Base-by-base conservation (phyloP, 2,113 vertebrate genomes). In the Protobothrops flavoviridis region DNA sequence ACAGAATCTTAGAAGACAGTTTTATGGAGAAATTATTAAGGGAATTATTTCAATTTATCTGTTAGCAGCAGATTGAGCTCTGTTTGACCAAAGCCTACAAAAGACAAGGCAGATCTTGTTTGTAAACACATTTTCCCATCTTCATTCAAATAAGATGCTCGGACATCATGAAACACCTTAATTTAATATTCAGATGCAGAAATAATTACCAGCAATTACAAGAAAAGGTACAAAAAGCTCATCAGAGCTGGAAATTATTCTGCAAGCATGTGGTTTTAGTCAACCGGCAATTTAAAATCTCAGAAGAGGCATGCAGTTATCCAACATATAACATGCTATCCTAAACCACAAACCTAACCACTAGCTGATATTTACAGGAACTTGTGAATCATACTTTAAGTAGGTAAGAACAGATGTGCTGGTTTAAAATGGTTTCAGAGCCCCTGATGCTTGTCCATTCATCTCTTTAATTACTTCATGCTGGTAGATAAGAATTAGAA, bases 131-230 rank as follows among this genome's bases (percentile, higher is more conserved):
- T 59, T 85, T 43, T 90, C 11, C 55, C 39, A 81, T 17, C 45
- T 90, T 85, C 26, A 52, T 61, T 29, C 55, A 85, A 86, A 55
- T 52, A 33, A 13, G 88, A 52, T 93, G 26, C 17, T 39, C 4
- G 1, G 53, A 85, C 45, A 85, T 45, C 55, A 59, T 21, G 59
- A 90, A 90, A 45, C 29, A 57, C 29, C 13, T 4, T 33, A 56
- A 55, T n/a, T 93, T 93, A 85, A 85, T 57, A 90, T 85, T 93
- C 39, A 85, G 69, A 90, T 59, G 20, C 10, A 93, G 88, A 23
- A 43, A 90, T 21, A 8, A 55, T 74, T 88, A 43, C 12, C 55
- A 45, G 64, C 17, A 45, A 93, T 93, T 93, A 93, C 53, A 50
- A 50, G 29, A 85, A 59, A 85, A 56, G 57, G 12, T 3, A 20